Conservation (phyloP, 37 sponge, comb jelly and placozoan genomes). For the Agelas oroides region DNA sequence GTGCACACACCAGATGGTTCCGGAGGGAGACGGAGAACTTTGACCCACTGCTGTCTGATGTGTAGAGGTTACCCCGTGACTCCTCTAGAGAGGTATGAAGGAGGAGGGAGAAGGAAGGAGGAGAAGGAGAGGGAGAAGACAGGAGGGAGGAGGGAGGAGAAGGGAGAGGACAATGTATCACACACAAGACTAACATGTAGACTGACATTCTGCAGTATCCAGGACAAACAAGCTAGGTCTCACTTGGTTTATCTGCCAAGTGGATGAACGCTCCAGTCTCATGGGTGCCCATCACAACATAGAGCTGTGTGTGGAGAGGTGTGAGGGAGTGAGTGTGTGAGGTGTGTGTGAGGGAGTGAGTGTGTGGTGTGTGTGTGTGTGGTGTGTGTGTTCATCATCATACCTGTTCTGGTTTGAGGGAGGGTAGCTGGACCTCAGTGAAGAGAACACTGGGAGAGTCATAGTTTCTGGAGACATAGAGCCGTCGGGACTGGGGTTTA, state of each 20-base stretch:
- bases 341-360: too few species aligned
- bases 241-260: constrained; percentile 22
- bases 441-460: constrained; percentile 1
- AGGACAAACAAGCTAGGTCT: too few species aligned
- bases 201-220: too few species aligned
- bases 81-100: constrained; percentile 4
- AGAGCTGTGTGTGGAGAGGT: too few species aligned
- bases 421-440: constrained; percentile 71
- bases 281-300: constrained; percentile 71
- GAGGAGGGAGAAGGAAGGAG: too few species aligned
- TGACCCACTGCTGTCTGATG: constrained; percentile 45
- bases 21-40: constrained; percentile 62
- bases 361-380: too few species aligned
- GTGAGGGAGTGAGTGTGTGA: too few species aligned
- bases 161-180: too few species aligned
- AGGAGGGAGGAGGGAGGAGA: too few species aligned
- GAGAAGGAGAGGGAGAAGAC: too few species aligned
- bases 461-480: constrained; percentile 60
- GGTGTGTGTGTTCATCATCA: too few species aligned
- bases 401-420: constrained; percentile 37
- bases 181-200: background rate
- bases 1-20: constrained; percentile 43
- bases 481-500: constrained; percentile 36
- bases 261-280: constrained; percentile 84
- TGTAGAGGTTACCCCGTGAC: constrained; percentile 64